Evolutionary conservation across 2,888 invertebrate species (phyloP), one percentile per base, ranked within the genome.

Genomic region (Cephus nigrinus): DNA sequence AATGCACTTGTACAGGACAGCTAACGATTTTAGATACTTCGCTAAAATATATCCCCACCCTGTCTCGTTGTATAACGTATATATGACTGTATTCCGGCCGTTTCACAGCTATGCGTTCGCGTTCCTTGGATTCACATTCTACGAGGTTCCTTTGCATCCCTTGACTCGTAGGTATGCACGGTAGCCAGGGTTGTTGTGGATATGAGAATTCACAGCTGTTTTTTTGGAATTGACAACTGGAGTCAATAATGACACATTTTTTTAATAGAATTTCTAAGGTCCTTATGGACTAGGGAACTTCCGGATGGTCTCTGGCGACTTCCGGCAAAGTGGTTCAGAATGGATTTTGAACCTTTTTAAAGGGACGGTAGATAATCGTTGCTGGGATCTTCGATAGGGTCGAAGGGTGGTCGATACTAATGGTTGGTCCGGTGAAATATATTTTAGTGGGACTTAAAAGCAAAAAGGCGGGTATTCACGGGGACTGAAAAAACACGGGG

Each of bases 1-100:
- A 80, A 80, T 80, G 80, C 80, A 78, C 78, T 76, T 73, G 40
- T 68, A 31, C 68, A 77, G 72, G 31, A 75, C 36, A 71, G 75
- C 75, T 81, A 81, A 82, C 81, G 82, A 82, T 83, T 83, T 82
- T 82, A 83, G 83, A 82, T 81, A 83, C 83, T 83, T 82, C 76
- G 78, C 82, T 80, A 80, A 83, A 82, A 82, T 83, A 83, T 81
- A 81, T 34, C 30, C 68, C 74, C 71, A 31, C 71, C 11, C 31
- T 71, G 12, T 31, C 31, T 71, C 32, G 3, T 30, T 32, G 32
- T 33, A 23, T 15, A 9, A 55, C 12, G 12, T 31, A 23, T 9
- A 30, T 71, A 31, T 9, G 12, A 33, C 5, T 71, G 9, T 71
- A 23, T 71, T 31, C 71, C 71, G 33, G 71, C 31, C 71, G 71